A percentile compares a stretch with the other conserved stretches of the same genome.
Conservation (phyloP, 92 coral and sea anemone species). For the Epizoanthus fatuus region DNA sequence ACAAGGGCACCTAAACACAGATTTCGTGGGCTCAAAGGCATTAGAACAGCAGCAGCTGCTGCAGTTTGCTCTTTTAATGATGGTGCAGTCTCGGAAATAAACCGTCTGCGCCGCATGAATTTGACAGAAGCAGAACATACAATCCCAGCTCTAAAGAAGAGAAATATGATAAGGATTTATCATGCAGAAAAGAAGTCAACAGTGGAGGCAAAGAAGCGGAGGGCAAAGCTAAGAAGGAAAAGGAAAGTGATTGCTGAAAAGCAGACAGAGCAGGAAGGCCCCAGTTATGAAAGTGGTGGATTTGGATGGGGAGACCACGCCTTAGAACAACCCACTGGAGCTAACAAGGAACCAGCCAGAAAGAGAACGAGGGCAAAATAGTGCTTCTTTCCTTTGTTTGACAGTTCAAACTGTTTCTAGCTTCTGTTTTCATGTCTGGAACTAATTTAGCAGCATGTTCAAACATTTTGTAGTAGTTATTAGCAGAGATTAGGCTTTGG, state of each 20-base stretch:
- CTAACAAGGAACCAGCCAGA: too few relatives aligned
- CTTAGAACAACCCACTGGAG: too few relatives aligned
- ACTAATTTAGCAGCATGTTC: too few relatives aligned
- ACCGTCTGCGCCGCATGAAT: slow-evolving; percentile 6
- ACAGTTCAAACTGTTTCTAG: too few relatives aligned
- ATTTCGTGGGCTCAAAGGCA: neutral
- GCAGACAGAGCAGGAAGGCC: slow-evolving; percentile 23
- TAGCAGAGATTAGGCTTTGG: too few relatives aligned
- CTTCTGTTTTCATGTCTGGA: too few relatives aligned
- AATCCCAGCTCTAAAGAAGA: neutral
- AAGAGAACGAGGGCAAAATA: too few relatives aligned
- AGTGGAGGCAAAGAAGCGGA: slow-evolving; percentile 24
- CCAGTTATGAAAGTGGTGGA: slow-evolving; percentile 10
- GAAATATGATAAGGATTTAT: slow-evolving; percentile 1
- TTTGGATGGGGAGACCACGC: slow-evolving; percentile 3
- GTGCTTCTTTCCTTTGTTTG: too few relatives aligned
- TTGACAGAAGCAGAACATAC: slow-evolving; percentile 23
- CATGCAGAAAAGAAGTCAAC: slow-evolving; percentile 20
- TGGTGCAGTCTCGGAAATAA: slow-evolving; percentile 15
- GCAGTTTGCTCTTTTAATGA: slow-evolving; percentile 14
- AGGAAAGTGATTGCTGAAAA: slow-evolving; percentile 16
- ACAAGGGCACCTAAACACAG: neutral
- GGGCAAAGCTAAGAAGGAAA: slow-evolving; percentile 20
- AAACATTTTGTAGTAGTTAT: too few relatives aligned
- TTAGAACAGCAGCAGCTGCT: slow-evolving; percentile 20